Base-by-base conservation (phyloP, 2,113 vertebrate genomes). In the Hippocampus zosterae region DNA sequence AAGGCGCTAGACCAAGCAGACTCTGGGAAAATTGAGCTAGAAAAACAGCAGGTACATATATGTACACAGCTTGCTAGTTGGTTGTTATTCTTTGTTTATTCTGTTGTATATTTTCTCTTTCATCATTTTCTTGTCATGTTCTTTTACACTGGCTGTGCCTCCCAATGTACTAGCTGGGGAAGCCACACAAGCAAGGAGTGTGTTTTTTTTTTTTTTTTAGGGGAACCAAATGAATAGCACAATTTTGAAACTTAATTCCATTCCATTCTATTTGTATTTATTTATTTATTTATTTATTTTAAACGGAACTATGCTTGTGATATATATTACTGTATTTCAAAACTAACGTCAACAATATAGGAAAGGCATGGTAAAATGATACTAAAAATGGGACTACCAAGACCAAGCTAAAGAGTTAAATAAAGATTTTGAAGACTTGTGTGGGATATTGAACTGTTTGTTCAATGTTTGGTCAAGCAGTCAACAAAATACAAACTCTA, bases 91-190 rank as follows among this genome's bases (percentile, higher is more conserved):
- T 41, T 25, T 66, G 5, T 52, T 19, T 7, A 3, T 42, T 55
- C 0, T n/a, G 37, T 63, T 3, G 50, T 33, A 29, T 18, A 18
- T 18, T 19, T 48, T 48, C 46, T 48, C 46, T 48, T 48, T 16
- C 16, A 48, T 48, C 19, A 13, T 44, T 44, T 44, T 33, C 29
- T 33, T 44, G 13, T 27, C 63, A 3, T 71, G n/a, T 70, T 77
- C 19, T 71, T 44, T 79, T 84, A 7, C 81, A 90, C 88, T 89
- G 90, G 90, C 68, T 90, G 74, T 90, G 88, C 67, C 78, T 91
- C 83, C 87, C 88, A 0, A 80, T 91, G 64, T 64, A 82, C 73
- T 91, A 83, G 73, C 61, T 15, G 52, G 44, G 57, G 55, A 48
- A 64, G 75, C 3, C 7, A 63, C 53, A 48, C 27, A 44, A 69